Evolutionary conservation across 2,797 vertebrate species (phyloP), one percentile per base, ranked within the genome.

Genomic region (Momotus momota): DNA sequence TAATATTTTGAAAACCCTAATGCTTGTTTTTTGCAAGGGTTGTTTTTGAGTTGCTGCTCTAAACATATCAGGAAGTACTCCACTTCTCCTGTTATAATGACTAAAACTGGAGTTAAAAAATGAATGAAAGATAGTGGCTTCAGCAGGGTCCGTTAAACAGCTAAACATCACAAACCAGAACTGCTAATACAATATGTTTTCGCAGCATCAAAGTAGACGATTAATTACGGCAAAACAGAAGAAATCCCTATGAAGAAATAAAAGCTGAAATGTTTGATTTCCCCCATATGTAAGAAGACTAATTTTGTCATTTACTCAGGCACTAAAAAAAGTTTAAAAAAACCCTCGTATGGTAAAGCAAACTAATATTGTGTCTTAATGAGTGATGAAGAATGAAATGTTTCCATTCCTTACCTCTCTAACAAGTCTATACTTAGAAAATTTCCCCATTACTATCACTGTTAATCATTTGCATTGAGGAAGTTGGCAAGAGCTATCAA

Each of bases 401-500:
- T 95, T 94, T 61, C 70, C 73, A 89, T 92, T 97, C 72, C 45
- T 93, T 90, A 81, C 26, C 19, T 45, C 49, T 96, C 81, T 86
- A 90, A 95, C 69, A 96, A 95, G 66, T 72, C 60, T 94, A 73
- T 92, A 85, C 88, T 97, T 96, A 41, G 92, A 96, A 97, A 93
- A 84, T 93, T 89, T 95, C 62, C 81, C 74, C 79, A 83, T 96
- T 97, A 90, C 86, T 97, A 81, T 94, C 80, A 70, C 61, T 94
- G 96, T 97, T 97, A 94, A 98, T 96, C 88, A 97, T 94, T 95
- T 91, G 61, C 96, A 94, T 77, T 92, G 91, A 94, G 81, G 77
- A 97, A 97, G 92, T 65, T 98, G 95, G 97, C 96, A 97, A 97
- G 90, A 95, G 85, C 81, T 93, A 97, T 97, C 96, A 97, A 96